A percentile compares a stretch with the other conserved stretches of the same genome.
Conservation (phyloP, 92 coral and sea anemone genomes). For the Diadumene lineata region DNA sequence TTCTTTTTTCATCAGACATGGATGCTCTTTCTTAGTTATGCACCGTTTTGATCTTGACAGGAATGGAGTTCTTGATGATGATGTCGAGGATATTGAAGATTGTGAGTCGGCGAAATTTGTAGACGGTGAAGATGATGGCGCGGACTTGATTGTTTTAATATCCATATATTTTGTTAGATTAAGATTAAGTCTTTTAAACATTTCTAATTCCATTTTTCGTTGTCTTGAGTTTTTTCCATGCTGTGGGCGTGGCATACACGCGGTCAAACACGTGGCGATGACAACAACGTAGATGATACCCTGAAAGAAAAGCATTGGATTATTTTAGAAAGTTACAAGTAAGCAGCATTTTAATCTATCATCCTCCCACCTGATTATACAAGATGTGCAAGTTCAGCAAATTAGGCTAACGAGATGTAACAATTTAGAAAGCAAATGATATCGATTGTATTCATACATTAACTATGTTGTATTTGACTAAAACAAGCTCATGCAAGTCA, state of each 20-base stretch:
- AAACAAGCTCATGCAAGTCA: too few species aligned
- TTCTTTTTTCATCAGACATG: not conserved
- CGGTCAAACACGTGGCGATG: conserved; percentile 12
- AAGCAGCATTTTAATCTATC: too few species aligned
- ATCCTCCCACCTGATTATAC: too few species aligned
- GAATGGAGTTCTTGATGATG: not conserved
- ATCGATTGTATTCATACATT: too few species aligned
- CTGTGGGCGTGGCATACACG: conserved; percentile 18
- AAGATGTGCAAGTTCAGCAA: too few species aligned
- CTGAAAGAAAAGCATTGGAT: not conserved
- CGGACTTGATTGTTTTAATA: not conserved
- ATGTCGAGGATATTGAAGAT: not conserved
- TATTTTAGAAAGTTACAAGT: not conserved
- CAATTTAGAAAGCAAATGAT: too few species aligned
- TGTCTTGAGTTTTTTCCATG: not conserved
- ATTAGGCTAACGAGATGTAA: too few species aligned
- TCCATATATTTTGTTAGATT: not conserved
- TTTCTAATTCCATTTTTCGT: not conserved
- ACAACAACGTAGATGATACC: not conserved
- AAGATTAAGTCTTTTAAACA: not conserved
- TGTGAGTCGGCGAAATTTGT: not conserved
- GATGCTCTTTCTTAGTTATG: not conserved
- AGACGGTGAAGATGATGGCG: not conserved
- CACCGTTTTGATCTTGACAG: not conserved
- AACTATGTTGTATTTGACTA: too few species aligned